Evolutionary conservation across 2,888 invertebrate species (phyloP).

Genomic region (Scaeva pyrastri): DNA sequence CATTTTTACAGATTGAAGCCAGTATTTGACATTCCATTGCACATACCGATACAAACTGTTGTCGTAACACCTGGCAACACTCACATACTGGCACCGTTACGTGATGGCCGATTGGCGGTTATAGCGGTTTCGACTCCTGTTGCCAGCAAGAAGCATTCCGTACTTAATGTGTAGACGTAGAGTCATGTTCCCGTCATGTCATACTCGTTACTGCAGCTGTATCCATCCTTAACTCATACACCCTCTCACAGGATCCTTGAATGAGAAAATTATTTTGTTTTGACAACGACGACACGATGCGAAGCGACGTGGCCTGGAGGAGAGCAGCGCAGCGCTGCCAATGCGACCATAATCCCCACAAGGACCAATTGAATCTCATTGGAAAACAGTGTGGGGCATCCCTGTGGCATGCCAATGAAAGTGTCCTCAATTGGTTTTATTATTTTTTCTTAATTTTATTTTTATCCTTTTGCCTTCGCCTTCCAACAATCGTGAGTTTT

Average conservation of each 20-base stretch:
- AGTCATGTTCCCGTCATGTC: neutral
- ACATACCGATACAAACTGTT: slow-evolving; percentile 85
- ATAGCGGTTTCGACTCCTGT: slow-evolving; percentile 84
- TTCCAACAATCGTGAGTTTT: neutral
- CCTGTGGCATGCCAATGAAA: slow-evolving; percentile 38
- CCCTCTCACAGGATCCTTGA: slow-evolving; percentile 31
- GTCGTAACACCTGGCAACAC: slow-evolving; percentile 85
- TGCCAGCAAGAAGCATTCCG: slow-evolving; percentile 82
- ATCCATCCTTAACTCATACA: slow-evolving; percentile 26
- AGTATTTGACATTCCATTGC: slow-evolving; percentile 85
- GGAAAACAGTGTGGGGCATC: slow-evolving; percentile 36
- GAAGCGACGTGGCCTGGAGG: no score
- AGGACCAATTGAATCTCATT: slow-evolving; percentile 31
- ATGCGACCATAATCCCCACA: slow-evolving; percentile 39
- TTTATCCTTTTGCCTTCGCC: slow-evolving; percentile 8
- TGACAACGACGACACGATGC: slow-evolving; percentile 18
- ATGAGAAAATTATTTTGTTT: slow-evolving; percentile 52
- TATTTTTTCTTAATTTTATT: no score
- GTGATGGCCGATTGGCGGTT: slow-evolving; percentile 86
- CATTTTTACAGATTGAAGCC: slow-evolving; percentile 83
- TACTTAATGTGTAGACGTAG: slow-evolving; percentile 83
- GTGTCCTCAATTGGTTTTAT: slow-evolving; percentile 6
- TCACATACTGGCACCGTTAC: slow-evolving; percentile 86
- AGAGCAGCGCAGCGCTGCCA: neutral
- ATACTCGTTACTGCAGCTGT: neutral